Evolutionary conservation across 2,888 invertebrate species (phyloP).

Genomic region (Embidobia sp.): DNA sequence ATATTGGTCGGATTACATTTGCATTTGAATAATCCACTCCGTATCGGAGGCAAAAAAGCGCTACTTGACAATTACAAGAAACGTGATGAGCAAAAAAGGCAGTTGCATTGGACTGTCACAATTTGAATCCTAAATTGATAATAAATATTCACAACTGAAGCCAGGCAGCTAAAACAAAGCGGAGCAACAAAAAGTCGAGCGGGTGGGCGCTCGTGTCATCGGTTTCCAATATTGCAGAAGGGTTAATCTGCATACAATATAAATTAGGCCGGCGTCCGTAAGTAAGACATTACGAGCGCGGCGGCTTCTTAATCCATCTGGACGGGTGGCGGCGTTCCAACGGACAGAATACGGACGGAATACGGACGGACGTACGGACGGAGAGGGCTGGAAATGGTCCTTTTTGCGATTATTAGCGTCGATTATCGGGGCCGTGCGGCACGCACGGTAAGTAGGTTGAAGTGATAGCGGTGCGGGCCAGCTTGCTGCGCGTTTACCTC

Average conservation of each 20-base stretch:
- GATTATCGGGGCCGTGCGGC: conserved; percentile 33
- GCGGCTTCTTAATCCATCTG: conserved; percentile 27
- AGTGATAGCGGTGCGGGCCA: conserved; percentile 14
- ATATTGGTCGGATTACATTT: no score
- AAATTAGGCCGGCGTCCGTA: conserved; percentile 31
- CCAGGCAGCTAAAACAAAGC: no score
- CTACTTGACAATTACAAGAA: no score
- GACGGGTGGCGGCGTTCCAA: not conserved
- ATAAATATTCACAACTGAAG: no score
- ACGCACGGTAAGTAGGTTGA: conserved; percentile 58
- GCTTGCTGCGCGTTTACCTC: conserved; percentile 53
- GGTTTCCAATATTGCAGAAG: not conserved
- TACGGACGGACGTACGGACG: no score
- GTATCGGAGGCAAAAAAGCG: no score
- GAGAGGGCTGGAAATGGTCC: conserved; percentile 30
- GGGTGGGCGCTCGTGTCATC: conserved; percentile 32
- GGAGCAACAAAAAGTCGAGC: conserved; percentile 1
- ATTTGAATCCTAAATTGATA: no score
- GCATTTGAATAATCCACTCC: no score
- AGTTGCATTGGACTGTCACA: no score
- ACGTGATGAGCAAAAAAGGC: no score
- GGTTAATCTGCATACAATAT: conserved; percentile 57
- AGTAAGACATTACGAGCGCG: conserved; percentile 43
- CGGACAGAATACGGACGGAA: no score
- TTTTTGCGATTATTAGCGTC: conserved; percentile 55